Conservation (phyloP, 2,888 invertebrate genomes). For the Uropetala carovei region DNA sequence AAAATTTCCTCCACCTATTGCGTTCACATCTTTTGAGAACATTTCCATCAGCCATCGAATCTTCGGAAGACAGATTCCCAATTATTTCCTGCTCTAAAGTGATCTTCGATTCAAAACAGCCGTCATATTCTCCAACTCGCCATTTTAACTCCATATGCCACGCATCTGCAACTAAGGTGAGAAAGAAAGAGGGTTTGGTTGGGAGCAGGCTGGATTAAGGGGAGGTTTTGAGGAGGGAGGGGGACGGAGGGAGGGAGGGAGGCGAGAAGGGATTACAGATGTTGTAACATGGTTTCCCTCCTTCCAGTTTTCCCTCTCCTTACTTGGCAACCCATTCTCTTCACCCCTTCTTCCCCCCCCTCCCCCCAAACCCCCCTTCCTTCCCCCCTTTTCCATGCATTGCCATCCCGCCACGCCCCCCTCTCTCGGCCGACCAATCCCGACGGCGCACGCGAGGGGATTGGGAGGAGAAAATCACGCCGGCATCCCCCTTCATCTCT, state of each 20-base stretch:
- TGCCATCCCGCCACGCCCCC: constrained; percentile 26
- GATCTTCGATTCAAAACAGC: background rate
- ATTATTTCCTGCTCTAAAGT: too few relatives aligned
- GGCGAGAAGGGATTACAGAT: constrained; percentile 26
- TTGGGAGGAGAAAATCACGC: constrained; percentile 53
- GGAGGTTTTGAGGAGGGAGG: background rate
- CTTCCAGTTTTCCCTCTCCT: background rate
- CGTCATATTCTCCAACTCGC: background rate
- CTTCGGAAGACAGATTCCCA: too few relatives aligned
- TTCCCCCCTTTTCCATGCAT: background rate
- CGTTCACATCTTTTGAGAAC: too few relatives aligned
- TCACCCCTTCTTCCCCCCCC: background rate
- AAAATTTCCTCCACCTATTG: too few relatives aligned
- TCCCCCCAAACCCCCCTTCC: background rate
- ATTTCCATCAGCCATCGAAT: too few relatives aligned
- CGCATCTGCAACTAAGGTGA: background rate
- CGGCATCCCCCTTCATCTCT: background rate
- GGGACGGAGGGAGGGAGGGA: background rate
- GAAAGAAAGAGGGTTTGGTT: background rate
- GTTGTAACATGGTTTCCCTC: background rate
- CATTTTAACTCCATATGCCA: constrained; percentile 29
- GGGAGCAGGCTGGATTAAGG: background rate
- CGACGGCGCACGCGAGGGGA: constrained; percentile 29
- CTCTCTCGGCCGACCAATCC: constrained; percentile 6
- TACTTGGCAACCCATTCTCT: background rate